Conservation (phyloP, 2,113 vertebrate species). For the Eublepharis macularius region DNA sequence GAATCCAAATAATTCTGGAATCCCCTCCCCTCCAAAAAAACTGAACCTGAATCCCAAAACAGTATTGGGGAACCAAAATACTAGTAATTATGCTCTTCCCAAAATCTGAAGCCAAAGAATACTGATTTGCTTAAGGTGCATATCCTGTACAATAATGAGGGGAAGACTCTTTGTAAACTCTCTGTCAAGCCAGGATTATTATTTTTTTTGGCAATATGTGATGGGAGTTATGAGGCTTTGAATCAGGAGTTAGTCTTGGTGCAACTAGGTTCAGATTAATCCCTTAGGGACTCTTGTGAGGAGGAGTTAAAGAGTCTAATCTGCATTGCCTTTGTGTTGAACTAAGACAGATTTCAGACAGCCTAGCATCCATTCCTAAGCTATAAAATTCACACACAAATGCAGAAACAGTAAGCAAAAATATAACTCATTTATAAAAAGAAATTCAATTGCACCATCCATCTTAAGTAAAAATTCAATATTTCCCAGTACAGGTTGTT, state of each 20-base stretch:
- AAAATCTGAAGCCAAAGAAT: no score
- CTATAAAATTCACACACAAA: slow-evolving; percentile 23
- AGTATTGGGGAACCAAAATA: no score
- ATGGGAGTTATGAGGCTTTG: not conserved
- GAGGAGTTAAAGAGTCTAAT: not conserved
- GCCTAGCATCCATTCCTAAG: slow-evolving; percentile 1
- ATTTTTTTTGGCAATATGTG: not conserved
- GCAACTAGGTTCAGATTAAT: not conserved
- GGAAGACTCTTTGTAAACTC: not conserved
- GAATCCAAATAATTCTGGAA: no score
- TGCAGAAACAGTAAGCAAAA: slow-evolving; percentile 59
- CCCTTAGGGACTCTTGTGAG: not conserved
- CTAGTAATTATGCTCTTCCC: no score
- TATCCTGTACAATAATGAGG: not conserved
- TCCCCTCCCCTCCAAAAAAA: no score
- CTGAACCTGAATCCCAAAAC: no score
- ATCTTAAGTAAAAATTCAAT: slow-evolving; percentile 68
- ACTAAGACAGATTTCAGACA: not conserved
- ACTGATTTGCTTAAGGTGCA: no score
- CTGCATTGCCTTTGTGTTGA: not conserved
- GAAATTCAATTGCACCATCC: slow-evolving; percentile 47
- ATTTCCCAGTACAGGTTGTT: slow-evolving; percentile 37
- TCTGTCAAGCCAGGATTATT: no score
- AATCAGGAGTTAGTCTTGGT: not conserved
- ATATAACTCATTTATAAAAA: slow-evolving; percentile 67